Conservation (phyloP, 1,140 invertebrate species). For the Meteorus sp. region DNA sequence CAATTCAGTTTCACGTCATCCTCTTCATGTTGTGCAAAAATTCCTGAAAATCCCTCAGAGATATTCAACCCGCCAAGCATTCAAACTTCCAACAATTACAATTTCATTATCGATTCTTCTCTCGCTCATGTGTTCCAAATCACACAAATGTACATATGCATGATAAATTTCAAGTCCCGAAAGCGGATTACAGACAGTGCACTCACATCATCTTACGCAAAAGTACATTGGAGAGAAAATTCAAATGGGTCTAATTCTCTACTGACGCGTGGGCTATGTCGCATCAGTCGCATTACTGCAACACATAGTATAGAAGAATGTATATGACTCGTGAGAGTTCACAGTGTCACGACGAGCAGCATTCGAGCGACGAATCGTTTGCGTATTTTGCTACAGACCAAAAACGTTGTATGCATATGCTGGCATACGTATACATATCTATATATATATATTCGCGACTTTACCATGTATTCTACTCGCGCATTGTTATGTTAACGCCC, state of each 20-base stretch:
- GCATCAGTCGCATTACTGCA: constrained; percentile 17
- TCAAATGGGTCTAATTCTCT: no score
- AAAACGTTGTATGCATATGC: background rate
- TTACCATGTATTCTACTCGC: constrained; percentile 7
- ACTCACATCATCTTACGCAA: constrained; percentile 19
- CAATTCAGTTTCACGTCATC: no score
- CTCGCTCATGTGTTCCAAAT: no score
- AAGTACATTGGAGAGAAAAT: constrained; percentile 19
- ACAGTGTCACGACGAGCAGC: constrained; percentile 1
- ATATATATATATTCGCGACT: background rate
- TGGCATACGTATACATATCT: background rate
- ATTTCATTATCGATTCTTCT: no score
- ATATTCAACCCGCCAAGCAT: no score
- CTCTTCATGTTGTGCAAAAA: no score
- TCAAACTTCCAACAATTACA: no score
- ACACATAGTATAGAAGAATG: no score
- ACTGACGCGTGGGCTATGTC: constrained; percentile 11
- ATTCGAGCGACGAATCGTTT: constrained; percentile 1
- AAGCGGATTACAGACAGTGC: constrained; percentile 11
- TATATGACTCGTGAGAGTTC: constrained; percentile 18
- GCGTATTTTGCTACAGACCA: background rate
- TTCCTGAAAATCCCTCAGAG: no score
- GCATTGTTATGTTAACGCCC: constrained; percentile 57
- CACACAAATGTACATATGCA: no score
- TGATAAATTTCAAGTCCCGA: no score